These are phyloP conservation scores for Daktulosphaira vitifoliae DNA, from an alignment of 1,140 invertebrate species.

Conservation along the genomic window DNA sequence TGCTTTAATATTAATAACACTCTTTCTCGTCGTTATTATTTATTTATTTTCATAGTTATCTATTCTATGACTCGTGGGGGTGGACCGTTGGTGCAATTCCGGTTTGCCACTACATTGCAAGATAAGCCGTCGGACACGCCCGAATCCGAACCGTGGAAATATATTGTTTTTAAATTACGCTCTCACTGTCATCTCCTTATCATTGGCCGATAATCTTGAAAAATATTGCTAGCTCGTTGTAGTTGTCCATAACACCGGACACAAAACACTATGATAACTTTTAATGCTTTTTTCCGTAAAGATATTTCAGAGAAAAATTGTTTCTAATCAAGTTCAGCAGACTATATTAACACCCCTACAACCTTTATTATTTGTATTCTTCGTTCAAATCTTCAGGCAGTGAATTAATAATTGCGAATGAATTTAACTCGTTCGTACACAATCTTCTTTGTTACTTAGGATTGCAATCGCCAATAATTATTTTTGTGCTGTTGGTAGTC, in stretches of 20 bases:
- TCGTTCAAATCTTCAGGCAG: too few relatives aligned
- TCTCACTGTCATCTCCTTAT: slow-evolving; percentile 27
- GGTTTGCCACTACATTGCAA: background rate
- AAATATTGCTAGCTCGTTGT: slow-evolving; percentile 18
- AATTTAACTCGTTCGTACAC: too few relatives aligned
- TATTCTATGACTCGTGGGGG: slow-evolving; percentile 5
- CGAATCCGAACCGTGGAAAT: slow-evolving; percentile 9
- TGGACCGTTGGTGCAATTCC: background rate
- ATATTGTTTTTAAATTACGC: slow-evolving; percentile 31
- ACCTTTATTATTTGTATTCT: too few relatives aligned
- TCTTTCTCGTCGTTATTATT: background rate
- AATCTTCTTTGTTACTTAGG: too few relatives aligned
- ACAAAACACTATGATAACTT: slow-evolving; percentile 1
- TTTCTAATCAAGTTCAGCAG: slow-evolving; percentile 25
- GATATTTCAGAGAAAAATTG: slow-evolving; percentile 21
- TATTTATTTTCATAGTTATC: slow-evolving; percentile 19
- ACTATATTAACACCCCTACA: too few relatives aligned
- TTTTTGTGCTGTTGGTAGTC: too few relatives aligned
- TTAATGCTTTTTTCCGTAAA: background rate
- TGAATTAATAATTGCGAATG: too few relatives aligned
- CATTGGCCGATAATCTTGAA: slow-evolving; percentile 24
- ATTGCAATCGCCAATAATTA: too few relatives aligned
- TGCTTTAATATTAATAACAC: background rate
- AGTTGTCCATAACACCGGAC: background rate
- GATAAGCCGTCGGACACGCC: slow-evolving; percentile 23